Evolutionary conservation across 2,113 vertebrate genomes (phyloP).

Genomic region (Hystrix brachyura): DNA sequence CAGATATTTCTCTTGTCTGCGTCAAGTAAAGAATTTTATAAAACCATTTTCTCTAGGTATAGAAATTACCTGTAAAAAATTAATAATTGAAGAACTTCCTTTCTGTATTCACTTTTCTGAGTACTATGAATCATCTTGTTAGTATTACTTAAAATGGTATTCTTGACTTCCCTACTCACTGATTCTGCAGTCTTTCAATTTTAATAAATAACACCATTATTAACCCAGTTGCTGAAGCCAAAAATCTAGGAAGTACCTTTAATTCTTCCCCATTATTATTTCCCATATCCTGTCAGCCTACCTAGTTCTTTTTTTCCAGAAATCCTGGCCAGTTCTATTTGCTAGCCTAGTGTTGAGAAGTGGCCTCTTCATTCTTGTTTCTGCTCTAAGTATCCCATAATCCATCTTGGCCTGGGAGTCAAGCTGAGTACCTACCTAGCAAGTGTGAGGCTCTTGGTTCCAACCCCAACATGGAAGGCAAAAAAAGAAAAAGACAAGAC

Average conservation of each 20-base stretch:
- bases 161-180: constrained; percentile 8
- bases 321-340: not conserved
- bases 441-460: not conserved
- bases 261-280: not conserved
- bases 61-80: not conserved
- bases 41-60: constrained; percentile 10
- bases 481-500: not conserved
- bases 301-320: constrained; percentile 5
- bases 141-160: not conserved
- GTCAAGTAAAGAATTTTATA: constrained; percentile 30
- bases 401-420: not conserved
- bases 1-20: constrained; percentile 50
- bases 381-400: not conserved
- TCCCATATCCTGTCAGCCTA: not conserved
- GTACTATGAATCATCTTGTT: constrained; percentile 18
- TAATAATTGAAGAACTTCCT: not conserved
- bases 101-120: constrained; percentile 56
- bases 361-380: not conserved
- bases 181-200: not conserved
- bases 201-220: constrained; percentile 20
- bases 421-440: not conserved
- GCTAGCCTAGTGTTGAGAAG: not conserved
- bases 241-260: not conserved
- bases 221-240: constrained; percentile 25
- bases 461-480: not conserved